phyloP scores from a whole-genome alignment of 2,113 vertebrate species.

The Antechinus stuartii region DNA sequence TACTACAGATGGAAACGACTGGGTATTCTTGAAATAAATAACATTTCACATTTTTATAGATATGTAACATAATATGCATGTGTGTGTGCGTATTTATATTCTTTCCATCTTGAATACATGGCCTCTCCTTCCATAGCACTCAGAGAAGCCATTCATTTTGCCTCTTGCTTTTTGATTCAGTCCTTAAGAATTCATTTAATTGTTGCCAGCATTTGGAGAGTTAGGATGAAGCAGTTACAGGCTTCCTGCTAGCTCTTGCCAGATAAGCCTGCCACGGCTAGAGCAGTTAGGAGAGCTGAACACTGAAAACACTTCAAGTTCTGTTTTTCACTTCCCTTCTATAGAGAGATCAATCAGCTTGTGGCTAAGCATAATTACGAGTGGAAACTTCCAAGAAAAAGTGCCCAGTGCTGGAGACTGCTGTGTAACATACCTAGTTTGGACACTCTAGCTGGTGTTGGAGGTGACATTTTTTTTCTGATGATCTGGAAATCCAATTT shows the following conservation, averaged over 20 bases:
- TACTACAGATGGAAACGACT: constrained; percentile 83
- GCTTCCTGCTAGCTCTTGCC: constrained; percentile 73
- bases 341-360: constrained; percentile 60
- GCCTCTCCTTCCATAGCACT: constrained; percentile 78
- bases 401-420: constrained; percentile 30
- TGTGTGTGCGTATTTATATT: constrained; percentile 79
- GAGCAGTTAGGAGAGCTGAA: constrained; percentile 60
- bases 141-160: constrained; percentile 80
- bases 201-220: constrained; percentile 80
- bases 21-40: constrained; percentile 82
- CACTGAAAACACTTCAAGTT: constrained; percentile 73
- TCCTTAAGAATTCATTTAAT: constrained; percentile 83
- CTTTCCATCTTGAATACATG: constrained; percentile 80
- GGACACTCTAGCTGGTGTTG: constrained; percentile 21
- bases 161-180: constrained; percentile 80
- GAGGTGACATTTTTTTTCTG: constrained; percentile 51
- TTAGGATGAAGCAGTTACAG: constrained; percentile 75
- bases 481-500: constrained; percentile 45
- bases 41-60: constrained; percentile 83
- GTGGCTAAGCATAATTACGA: constrained; percentile 67
- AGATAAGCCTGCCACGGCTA: constrained; percentile 65
- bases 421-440: constrained; percentile 7
- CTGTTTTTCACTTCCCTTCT: constrained; percentile 64
- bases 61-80: constrained; percentile 82
- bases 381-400: constrained; percentile 51